Evolutionary conservation across 2,888 invertebrate species (phyloP).

Genomic region (Desoria tigrina): DNA sequence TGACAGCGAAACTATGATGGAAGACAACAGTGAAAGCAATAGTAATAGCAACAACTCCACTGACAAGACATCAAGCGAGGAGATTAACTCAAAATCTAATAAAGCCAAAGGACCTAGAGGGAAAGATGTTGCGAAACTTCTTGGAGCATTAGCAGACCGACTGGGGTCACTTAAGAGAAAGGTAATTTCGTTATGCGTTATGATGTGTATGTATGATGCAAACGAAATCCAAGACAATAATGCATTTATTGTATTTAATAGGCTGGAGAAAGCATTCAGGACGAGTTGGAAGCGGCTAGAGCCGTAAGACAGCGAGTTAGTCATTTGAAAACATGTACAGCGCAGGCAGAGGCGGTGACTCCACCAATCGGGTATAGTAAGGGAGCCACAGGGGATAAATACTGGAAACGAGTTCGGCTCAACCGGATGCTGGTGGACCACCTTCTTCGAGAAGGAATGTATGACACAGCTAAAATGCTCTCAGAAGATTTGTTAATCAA

Average conservation of each 20-base stretch:
- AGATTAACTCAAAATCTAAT: not conserved
- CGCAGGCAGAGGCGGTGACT: slow-evolving; percentile 58
- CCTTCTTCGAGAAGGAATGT: slow-evolving; percentile 90
- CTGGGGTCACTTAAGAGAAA: slow-evolving; percentile 87
- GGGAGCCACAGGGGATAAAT: slow-evolving; percentile 62
- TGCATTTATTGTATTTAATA: slow-evolving; percentile 41
- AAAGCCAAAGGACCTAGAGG: slow-evolving; percentile 57
- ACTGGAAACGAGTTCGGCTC: slow-evolving; percentile 82
- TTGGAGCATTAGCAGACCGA: slow-evolving; percentile 86
- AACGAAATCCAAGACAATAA: no score
- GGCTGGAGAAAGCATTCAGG: slow-evolving; percentile 88
- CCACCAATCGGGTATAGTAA: slow-evolving; percentile 16
- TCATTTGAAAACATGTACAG: slow-evolving; percentile 74
- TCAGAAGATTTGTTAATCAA: slow-evolving; percentile 77
- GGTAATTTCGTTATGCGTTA: slow-evolving; percentile 55
- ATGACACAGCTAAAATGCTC: slow-evolving; percentile 86
- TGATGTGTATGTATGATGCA: slow-evolving; percentile 1
- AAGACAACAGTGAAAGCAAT: slow-evolving; percentile 35
- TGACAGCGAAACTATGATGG: slow-evolving; percentile 27
- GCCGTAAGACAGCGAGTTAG: slow-evolving; percentile 90
- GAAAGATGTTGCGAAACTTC: slow-evolving; percentile 74
- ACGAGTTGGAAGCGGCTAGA: slow-evolving; percentile 85
- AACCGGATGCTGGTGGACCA: slow-evolving; percentile 97
- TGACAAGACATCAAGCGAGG: slow-evolving; percentile 19
- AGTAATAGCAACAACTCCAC: slow-evolving; percentile 20